Conservation (phyloP, 2,888 invertebrate species). For the Toxonevra muliebris region DNA sequence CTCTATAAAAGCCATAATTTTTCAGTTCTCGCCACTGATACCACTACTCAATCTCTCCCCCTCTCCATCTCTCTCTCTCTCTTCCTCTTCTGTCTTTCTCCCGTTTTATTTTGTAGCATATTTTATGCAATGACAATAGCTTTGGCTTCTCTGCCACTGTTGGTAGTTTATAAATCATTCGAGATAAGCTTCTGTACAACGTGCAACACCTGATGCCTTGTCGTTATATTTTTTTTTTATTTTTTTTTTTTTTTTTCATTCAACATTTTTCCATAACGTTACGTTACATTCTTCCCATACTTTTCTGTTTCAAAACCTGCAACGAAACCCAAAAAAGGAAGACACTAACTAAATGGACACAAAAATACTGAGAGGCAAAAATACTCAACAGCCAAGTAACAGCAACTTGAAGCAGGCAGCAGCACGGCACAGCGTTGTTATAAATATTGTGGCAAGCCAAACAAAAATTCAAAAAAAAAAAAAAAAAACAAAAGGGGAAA, state of each 20-base stretch:
- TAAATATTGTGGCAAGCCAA: neutral
- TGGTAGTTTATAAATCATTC: slow-evolving; percentile 63
- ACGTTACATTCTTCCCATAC: too few species aligned
- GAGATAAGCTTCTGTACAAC: slow-evolving; percentile 61
- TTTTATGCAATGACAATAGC: slow-evolving; percentile 63
- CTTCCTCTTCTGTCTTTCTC: neutral
- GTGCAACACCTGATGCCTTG: slow-evolving; percentile 60
- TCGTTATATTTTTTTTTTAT: neutral
- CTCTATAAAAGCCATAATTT: too few species aligned
- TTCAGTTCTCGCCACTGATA: too few species aligned
- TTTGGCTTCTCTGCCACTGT: slow-evolving; percentile 59
- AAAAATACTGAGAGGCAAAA: too few species aligned
- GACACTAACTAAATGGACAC: too few species aligned
- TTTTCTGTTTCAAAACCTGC: neutral
- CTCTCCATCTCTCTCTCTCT: neutral
- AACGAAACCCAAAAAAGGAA: neutral
- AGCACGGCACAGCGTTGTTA: neutral
- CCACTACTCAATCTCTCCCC: neutral
- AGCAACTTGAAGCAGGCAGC: slow-evolving; percentile 13
- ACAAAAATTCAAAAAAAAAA: slow-evolving; percentile 39
- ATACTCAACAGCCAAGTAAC: too few species aligned
- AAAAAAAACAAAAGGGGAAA: slow-evolving; percentile 43
- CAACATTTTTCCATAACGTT: slow-evolving; percentile 21
- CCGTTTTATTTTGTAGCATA: slow-evolving; percentile 50
- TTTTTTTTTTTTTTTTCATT: slow-evolving; percentile 1